Evolutionary conservation across 2,113 vertebrate species (phyloP).

Genomic region (Tachysurus fulvidraco): DNA sequence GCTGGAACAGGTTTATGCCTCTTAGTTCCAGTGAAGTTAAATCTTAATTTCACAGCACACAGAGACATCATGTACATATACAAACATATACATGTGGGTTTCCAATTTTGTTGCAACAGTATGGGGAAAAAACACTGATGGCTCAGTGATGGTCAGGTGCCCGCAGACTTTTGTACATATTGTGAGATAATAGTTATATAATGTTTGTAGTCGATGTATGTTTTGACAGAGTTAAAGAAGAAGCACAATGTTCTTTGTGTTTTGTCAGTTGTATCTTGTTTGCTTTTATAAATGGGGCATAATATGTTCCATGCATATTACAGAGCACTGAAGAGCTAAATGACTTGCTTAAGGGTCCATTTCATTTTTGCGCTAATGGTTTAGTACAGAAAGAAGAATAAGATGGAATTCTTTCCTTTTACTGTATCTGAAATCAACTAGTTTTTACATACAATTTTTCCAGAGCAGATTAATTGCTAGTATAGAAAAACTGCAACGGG

Average conservation of each 20-base stretch:
- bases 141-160: neutral
- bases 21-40: neutral
- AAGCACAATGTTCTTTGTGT: neutral
- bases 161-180: neutral
- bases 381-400: neutral
- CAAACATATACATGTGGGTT: neutral
- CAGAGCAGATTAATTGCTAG: neutral
- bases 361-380: neutral
- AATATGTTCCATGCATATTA: too few relatives aligned
- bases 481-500: neutral
- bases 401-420: neutral
- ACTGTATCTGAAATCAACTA: neutral
- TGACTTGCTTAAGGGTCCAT: neutral
- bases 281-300: too few relatives aligned
- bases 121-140: neutral
- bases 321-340: too few relatives aligned
- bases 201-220: neutral
- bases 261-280: neutral
- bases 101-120: neutral
- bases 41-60: neutral
- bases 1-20: neutral
- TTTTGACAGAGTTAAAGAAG: neutral
- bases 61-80: neutral
- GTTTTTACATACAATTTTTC: neutral
- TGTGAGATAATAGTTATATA: neutral